phyloP scores from a whole-genome alignment of 2,888 invertebrate species.

The Scelioninae gen. 2 region DNA sequence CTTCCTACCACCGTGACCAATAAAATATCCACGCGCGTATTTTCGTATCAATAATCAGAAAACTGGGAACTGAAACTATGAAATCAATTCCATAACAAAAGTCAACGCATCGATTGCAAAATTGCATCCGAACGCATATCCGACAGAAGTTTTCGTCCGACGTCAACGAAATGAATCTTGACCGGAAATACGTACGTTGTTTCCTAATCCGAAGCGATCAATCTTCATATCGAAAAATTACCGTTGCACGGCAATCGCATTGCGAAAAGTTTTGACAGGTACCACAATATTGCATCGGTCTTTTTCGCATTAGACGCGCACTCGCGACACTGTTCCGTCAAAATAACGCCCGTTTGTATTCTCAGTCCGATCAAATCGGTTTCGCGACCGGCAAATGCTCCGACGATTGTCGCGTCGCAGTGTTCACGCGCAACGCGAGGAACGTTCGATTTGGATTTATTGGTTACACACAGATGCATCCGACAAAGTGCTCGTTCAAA shows the following conservation, averaged over 20 bases:
- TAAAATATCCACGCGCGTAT: no score
- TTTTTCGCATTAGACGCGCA: background rate
- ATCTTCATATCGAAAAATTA: conserved; percentile 33
- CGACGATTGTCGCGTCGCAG: conserved; percentile 9
- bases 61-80: no score
- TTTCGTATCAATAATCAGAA: no score
- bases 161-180: no score
- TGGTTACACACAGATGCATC: conserved; percentile 51
- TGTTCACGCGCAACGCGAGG: background rate
- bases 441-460: conserved; percentile 38
- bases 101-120: no score
- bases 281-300: conserved; percentile 8
- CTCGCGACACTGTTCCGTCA: background rate
- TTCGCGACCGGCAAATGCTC: conserved; percentile 4
- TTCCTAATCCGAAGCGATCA: conserved; percentile 20
- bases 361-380: background rate
- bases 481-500: conserved; percentile 59
- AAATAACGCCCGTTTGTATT: background rate
- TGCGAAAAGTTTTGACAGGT: conserved; percentile 17
- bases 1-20: no score
- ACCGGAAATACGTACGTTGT: conserved; percentile 26
- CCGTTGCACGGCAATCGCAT: conserved; percentile 19
- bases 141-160: no score
- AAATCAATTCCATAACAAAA: no score
- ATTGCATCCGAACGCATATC: no score